phyloP scores from a whole-genome alignment of 2,797 vertebrate species.

The Triplophysa yarkandensis region DNA sequence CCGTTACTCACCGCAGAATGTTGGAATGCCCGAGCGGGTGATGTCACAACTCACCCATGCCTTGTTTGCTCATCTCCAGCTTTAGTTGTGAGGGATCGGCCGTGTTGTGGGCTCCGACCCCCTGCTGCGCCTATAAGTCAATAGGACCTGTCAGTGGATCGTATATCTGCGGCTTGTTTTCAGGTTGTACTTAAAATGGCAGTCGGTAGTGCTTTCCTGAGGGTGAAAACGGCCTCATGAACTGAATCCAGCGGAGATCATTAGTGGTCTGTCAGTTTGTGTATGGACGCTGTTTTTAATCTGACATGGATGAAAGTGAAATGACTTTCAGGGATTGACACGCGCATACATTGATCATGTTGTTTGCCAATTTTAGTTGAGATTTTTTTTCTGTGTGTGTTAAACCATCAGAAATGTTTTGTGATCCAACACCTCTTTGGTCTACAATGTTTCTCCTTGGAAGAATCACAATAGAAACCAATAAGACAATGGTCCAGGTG shows the following conservation, averaged over 20 bases:
- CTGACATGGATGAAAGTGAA: not conserved
- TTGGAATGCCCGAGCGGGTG: constrained; percentile 70
- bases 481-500: too few relatives aligned
- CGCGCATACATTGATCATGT: not conserved
- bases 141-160: constrained; percentile 52
- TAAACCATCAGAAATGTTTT: too few relatives aligned
- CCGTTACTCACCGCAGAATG: constrained; percentile 70
- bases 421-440: too few relatives aligned
- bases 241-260: not conserved
- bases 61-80: constrained; percentile 66
- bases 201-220: not conserved
- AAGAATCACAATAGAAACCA: too few relatives aligned
- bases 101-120: constrained; percentile 65
- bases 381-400: too few relatives aligned
- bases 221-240: constrained; percentile 2
- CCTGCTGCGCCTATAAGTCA: constrained; percentile 57
- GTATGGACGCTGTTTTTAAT: not conserved
- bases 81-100: constrained; percentile 58
- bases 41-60: constrained; percentile 72
- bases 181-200: constrained; percentile 22
- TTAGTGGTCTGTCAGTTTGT: not conserved
- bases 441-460: too few relatives aligned
- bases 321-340: not conserved
- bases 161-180: constrained; percentile 44
- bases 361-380: not conserved